Evolutionary conservation across 2,113 vertebrate genomes (phyloP).

Genomic region (Sterna hirundo): DNA sequence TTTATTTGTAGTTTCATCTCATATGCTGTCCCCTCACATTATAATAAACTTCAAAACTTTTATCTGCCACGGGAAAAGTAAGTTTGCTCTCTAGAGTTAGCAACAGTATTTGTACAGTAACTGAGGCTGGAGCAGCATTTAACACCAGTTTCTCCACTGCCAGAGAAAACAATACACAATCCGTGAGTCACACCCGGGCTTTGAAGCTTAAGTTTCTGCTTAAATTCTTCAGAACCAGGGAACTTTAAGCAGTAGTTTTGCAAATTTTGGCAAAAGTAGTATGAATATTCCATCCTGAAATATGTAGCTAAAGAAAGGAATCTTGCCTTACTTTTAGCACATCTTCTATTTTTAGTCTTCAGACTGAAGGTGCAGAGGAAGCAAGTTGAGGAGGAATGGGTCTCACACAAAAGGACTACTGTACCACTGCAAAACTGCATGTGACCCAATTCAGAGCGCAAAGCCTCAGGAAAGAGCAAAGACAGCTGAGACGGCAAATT

Average conservation of each 20-base stretch:
- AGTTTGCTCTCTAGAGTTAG: background rate
- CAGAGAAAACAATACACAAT: background rate
- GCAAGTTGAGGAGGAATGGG: background rate
- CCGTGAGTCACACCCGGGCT: background rate
- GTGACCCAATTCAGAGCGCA: conserved; percentile 22
- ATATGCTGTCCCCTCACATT: background rate
- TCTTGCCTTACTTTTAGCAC: background rate
- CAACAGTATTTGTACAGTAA: background rate
- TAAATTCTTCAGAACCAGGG: background rate
- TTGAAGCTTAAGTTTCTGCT: background rate
- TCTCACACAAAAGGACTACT: background rate
- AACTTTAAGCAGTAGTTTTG: background rate
- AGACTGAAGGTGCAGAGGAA: background rate
- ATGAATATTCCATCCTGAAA: background rate
- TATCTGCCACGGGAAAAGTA: background rate
- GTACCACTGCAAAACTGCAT: background rate
- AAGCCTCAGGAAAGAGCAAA: background rate
- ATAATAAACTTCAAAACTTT: background rate
- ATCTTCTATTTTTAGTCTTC: background rate
- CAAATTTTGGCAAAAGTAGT: background rate
- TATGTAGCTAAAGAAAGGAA: background rate
- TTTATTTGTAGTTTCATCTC: background rate
- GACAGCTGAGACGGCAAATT: conserved; percentile 22
- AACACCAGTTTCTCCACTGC: background rate
- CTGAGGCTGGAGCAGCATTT: background rate